These are phyloP conservation scores for Gopherus evgoodei DNA, from an alignment of 2,113 vertebrate species.

Conservation along the genomic window DNA sequence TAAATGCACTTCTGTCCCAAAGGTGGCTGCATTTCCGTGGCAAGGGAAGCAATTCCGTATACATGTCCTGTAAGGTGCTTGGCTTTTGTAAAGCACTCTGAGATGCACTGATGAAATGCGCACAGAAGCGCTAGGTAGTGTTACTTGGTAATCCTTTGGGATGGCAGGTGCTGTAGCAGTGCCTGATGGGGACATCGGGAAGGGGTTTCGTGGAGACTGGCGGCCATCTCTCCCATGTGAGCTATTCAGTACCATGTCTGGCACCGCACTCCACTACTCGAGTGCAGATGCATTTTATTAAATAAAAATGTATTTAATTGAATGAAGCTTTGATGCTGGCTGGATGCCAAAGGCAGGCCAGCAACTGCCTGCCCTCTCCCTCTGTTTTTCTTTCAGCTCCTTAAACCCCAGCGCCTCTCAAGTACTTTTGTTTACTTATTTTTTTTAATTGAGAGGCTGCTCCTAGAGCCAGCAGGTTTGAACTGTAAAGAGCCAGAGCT, in stretches of 20 bases:
- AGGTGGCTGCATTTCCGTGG: background rate
- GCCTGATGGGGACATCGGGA: background rate
- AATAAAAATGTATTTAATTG: slow-evolving; percentile 26
- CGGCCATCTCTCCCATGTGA: slow-evolving; percentile 23
- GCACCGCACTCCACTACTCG: background rate
- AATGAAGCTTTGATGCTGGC: slow-evolving; percentile 29
- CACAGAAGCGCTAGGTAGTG: background rate
- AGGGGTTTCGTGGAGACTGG: background rate
- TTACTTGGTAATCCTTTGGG: background rate
- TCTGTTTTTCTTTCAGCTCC: slow-evolving; percentile 12
- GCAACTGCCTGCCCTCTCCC: background rate
- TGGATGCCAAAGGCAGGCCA: slow-evolving; percentile 32
- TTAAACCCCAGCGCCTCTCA: background rate
- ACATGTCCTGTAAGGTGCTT: background rate
- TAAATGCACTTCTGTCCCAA: background rate
- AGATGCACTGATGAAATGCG: background rate
- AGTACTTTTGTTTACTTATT: background rate
- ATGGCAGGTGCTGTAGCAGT: background rate
- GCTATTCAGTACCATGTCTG: background rate
- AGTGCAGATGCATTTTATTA: slow-evolving; percentile 39
- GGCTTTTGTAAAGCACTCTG: background rate
- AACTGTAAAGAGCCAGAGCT: background rate
- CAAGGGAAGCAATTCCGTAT: background rate
- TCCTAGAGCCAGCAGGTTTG: background rate
- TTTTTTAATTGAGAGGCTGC: background rate